Evolutionary conservation across 2,888 invertebrate genomes (phyloP).

Genomic region (Rotaria sp.): DNA sequence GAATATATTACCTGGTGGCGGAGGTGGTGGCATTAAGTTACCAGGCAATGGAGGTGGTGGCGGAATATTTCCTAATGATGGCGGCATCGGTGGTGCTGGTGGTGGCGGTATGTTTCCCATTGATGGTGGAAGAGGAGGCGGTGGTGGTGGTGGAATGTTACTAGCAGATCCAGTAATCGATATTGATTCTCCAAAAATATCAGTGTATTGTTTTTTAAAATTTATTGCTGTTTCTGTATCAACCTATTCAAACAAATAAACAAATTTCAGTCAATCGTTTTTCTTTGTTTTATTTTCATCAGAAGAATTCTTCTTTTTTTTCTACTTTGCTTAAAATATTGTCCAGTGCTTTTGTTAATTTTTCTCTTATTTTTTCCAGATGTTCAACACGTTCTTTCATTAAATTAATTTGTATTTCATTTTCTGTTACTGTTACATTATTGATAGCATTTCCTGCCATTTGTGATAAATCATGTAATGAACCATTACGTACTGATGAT

Average conservation of each 20-base stretch:
- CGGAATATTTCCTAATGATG: neutral
- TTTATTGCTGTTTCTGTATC: neutral
- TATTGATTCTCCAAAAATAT: neutral
- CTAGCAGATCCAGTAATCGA: neutral
- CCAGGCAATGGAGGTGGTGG: conserved; percentile 20
- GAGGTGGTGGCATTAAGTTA: neutral
- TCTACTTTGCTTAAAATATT: neutral
- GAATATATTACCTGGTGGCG: neutral
- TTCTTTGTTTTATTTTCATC: neutral
- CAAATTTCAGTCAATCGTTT: neutral
- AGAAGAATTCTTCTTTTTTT: neutral
- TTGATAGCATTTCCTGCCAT: neutral
- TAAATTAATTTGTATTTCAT: conserved; percentile 1
- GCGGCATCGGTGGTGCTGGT: neutral
- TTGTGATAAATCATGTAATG: conserved; percentile 13
- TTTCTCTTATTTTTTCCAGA: conserved; percentile 10
- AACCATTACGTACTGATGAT: neutral
- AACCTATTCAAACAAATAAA: neutral
- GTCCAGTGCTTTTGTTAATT: neutral
- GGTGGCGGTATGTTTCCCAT: neutral
- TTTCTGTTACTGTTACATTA: neutral
- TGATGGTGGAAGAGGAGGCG: neutral
- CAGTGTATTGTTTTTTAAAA: neutral
- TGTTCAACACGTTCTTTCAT: conserved; percentile 28
- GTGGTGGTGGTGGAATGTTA: neutral